Evolutionary conservation across 2,797 vertebrate species (phyloP), one percentile per base, ranked within the genome.

Genomic region (Paramormyrops hopkinsi): DNA sequence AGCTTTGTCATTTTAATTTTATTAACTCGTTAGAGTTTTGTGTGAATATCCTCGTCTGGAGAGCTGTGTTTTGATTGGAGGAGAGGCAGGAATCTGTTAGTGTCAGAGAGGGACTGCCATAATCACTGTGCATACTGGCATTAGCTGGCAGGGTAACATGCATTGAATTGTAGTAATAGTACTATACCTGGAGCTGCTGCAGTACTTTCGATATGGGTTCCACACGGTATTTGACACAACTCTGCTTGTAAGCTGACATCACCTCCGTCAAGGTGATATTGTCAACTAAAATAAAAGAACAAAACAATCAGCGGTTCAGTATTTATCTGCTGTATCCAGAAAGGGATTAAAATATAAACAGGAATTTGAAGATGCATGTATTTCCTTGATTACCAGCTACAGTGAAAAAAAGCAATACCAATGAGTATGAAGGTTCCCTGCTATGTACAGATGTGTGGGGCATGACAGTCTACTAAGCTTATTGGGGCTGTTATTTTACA

Each of bases 111-210:
- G 37, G 37, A 79, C 73, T 19, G 14, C 19, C 73, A 44, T 19
- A 37, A 79, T 2, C 48, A 17, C 48, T 17, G 4, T 53, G 25
- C 12, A 33, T 37, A n/a, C 33, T 0, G n/a, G 5, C 50, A 6
- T 56, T 29, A 19, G 11, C 46, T 0, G 1, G 46, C 84, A 48
- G 12, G 48, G 84, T 86, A 2, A 37, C 29, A 51, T 3, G 22
- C 33, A 22, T 9, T 46, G 41, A 7, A n/a, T 19, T 48, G 14
- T 56, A 33, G 8, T 62, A 9, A 7, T 0, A 29, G 2, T 8
- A 73, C 84, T 41, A 51, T 94, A 96, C 96, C 96, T 96, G 93
- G 56, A 96, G 94, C 89, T 96, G 96, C 83, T 95, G 93, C 92
- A 96, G 91, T 73, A 95, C 88, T 87, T 89, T 92, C 0, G 89